Evolutionary conservation across 2,797 vertebrate species (phyloP), one percentile per base, ranked within the genome.

Genomic region (Pogonophryne albipinna): DNA sequence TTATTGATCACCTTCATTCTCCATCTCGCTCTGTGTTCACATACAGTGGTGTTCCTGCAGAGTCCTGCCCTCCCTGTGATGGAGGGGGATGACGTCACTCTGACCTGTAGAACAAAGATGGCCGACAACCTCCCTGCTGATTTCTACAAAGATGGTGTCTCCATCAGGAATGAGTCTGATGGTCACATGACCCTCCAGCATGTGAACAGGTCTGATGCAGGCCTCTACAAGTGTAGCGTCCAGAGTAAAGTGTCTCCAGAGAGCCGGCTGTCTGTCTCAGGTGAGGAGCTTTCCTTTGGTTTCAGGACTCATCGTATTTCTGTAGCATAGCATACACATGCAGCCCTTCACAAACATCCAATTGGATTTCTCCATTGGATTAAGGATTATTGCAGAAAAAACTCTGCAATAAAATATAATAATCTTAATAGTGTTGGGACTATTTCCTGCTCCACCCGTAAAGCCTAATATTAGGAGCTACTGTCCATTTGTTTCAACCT

Each of bases 211-310:
- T 38, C 55, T 57, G 55, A 57, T 57, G 55, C 38, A 57, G 55
- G 55, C 16, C 16, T 38, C 55, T 57, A 57, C 55, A 38, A 1
- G 55, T 57, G 55, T 12, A 17, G 34, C 0, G 16, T 34, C 9
- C 31, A 11, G 34, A 8, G 16, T 6, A 10, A 6, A 10, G 15
- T n/a, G 16, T 57, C 55, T 38, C 55, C 31, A 6, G 0, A 10
- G 27, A 57, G 55, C 55, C n/a, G 55, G 55, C 9, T 57, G 27
- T 17, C 16, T 38, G 55, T 61, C 58, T 15, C 58, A 46, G 58
- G 58, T 58, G 34, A 38, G 34, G 34, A 38, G 34, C 6, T 38
- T 2, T 38, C 7, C 34, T 38, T 38, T 38, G 6, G 8, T 2
- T 38, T 38, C 34, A 38, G 34, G 7, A 38, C n/a, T 38, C 34